Evolutionary conservation across 35 echinoderm and acorn worm genomes (phyloP), one percentile per base, ranked within the genome.

Genomic region (Ptychodera flava): DNA sequence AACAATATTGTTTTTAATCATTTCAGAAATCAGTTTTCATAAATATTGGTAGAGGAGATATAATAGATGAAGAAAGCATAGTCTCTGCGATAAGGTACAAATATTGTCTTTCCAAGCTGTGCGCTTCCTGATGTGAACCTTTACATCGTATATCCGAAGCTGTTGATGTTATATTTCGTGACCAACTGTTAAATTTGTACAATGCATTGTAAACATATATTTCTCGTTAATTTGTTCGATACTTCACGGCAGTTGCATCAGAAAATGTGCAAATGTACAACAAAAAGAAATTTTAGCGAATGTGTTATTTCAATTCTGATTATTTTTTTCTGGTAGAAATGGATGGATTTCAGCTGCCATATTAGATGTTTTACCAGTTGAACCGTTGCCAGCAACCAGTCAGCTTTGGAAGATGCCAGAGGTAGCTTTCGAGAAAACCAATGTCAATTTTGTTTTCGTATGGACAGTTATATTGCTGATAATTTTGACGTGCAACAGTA

Each of bases 21-120:
- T 38, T 33, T 1, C 33, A 78, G 90, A 80, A 91, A 87, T 85
- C 90, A 77, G 79, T 91, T n/a, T 87, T 91, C 34, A 91, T 91
- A 1, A 91, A 91, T 64, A 77, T 91, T 12, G 90, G 90, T 16
- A 34, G 90, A 45, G 90, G 90, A 0, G 81, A 87, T 82, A 29
- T 86, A 22, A 91, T 82, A 36, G 78, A 34, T 36, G 90, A 91
- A 77, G 85, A 87, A 15, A 64, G 77, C 76, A 82, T 91, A 29
- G 81, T 91, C 12, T 75, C 86, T 28, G 90, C 90, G 28, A 86
- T 91, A 33, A 86, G 64, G 84, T 87, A 87, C 34, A 79, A n/a
- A n/a, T n/a, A n/a, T n/a, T n/a, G n/a, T n/a, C n/a, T n/a, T n/a
- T n/a, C n/a, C n/a, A n/a, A n/a, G n/a, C n/a, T n/a, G n/a, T n/a